phyloP scores from a whole-genome alignment of 2,797 vertebrate genomes.

The Neosilurus mollespiculum region DNA sequence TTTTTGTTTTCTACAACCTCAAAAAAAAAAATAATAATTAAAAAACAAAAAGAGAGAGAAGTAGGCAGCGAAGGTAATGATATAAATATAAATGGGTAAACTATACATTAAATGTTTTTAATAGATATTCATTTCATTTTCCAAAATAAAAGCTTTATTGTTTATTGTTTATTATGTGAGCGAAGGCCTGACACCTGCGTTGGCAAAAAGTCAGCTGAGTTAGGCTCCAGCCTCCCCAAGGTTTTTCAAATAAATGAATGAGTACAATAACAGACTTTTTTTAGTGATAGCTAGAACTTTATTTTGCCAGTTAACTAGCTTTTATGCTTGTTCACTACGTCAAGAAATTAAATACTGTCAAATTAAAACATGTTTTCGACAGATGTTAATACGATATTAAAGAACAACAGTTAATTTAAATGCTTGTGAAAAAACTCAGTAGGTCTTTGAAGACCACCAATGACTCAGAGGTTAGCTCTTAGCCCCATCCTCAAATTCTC shows the following conservation, averaged over 20 bases:
- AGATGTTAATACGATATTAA: not conserved
- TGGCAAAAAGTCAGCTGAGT: too few relatives aligned
- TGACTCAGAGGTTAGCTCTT: not conserved
- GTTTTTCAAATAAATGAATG: too few relatives aligned
- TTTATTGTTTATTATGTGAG: too few relatives aligned
- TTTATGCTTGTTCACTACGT: not conserved
- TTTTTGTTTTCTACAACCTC: not conserved
- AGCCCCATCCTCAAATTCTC: not conserved
- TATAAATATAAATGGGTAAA: not conserved
- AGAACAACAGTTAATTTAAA: not conserved
- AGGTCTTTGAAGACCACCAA: slow-evolving; percentile 1
- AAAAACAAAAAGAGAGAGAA: not conserved
- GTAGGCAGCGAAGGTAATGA: not conserved
- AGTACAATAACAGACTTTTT: not conserved
- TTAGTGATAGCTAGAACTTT: not conserved
- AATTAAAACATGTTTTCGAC: not conserved
- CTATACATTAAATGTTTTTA: not conserved
- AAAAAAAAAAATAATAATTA: not conserved
- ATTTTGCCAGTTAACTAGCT: not conserved
- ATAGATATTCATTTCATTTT: too few relatives aligned
- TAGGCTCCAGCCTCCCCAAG: too few relatives aligned
- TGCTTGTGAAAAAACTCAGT: not conserved
- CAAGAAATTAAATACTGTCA: not conserved
- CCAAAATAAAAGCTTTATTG: too few relatives aligned
- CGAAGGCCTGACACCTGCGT: too few relatives aligned